Conservation (phyloP, 2,888 invertebrate genomes). For the Geotrupes spiniger region DNA sequence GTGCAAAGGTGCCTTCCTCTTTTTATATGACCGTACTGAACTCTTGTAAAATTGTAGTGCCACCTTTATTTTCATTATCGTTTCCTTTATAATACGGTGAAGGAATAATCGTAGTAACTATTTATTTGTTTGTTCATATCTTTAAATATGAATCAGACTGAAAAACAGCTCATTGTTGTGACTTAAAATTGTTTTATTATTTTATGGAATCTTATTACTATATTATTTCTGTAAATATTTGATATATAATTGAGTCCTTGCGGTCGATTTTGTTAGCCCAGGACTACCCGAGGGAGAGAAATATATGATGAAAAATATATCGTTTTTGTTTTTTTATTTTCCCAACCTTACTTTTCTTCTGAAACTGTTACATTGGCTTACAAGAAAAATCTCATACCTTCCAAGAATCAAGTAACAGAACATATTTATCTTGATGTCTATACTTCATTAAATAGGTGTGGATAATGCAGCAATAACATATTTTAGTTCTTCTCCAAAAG, state of each 20-base stretch:
- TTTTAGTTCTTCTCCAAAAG: no score
- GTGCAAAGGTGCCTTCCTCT: slow-evolving; percentile 49
- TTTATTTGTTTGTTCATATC: slow-evolving; percentile 17
- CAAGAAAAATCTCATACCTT: no score
- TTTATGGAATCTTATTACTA: slow-evolving; percentile 22
- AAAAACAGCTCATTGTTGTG: slow-evolving; percentile 16
- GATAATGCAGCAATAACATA: no score
- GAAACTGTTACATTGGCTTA: no score
- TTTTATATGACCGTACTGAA: slow-evolving; percentile 46
- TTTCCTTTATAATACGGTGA: slow-evolving; percentile 24
- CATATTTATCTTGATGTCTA: no score
- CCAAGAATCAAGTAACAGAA: no score
- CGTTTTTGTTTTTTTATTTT: slow-evolving; percentile 7
- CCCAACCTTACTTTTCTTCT: no score
- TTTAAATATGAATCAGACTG: slow-evolving; percentile 22
- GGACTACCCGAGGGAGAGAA: slow-evolving; percentile 52
- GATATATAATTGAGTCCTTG: slow-evolving; percentile 43
- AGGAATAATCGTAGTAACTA: slow-evolving; percentile 25
- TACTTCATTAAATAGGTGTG: no score
- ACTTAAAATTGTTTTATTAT: slow-evolving; percentile 19
- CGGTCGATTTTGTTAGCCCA: slow-evolving; percentile 51
- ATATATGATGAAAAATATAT: slow-evolving; percentile 44
- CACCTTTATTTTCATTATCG: slow-evolving; percentile 22
- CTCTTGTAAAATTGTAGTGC: slow-evolving; percentile 30
- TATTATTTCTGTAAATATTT: slow-evolving; percentile 27